Evolutionary conservation across 2,113 vertebrate species (phyloP).

Genomic region (Corvus hawaiiensis): DNA sequence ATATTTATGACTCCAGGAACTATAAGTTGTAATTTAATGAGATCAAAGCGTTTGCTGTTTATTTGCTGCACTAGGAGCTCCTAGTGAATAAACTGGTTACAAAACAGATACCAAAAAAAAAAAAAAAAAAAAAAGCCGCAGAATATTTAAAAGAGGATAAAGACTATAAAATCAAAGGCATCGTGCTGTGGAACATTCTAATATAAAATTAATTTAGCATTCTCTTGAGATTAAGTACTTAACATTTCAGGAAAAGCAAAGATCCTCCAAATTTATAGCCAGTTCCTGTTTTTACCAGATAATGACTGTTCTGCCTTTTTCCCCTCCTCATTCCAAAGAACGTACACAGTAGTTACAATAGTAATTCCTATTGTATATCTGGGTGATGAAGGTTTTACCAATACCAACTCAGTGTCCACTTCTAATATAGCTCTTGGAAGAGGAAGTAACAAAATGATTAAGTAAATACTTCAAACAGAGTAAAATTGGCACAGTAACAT

Average conservation of each 20-base stretch:
- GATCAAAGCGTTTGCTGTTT: conserved; percentile 79
- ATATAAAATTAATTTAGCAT: conserved; percentile 71
- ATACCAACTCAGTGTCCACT: not conserved
- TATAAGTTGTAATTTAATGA: conserved; percentile 82
- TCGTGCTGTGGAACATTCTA: conserved; percentile 23
- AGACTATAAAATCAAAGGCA: conserved; percentile 62
- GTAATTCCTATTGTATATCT: not conserved
- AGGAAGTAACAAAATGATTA: not conserved
- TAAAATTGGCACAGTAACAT: not conserved
- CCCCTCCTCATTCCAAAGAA: not conserved
- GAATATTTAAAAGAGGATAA: conserved; percentile 62
- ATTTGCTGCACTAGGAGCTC: conserved; percentile 69
- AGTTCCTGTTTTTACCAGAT: conserved; percentile 58
- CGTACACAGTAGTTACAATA: not conserved
- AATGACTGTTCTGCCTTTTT: not conserved
- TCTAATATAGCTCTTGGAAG: not conserved
- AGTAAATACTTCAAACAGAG: not conserved
- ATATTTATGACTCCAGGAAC: conserved; percentile 79
- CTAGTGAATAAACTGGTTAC: conserved; percentile 64
- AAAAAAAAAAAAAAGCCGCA: not conserved
- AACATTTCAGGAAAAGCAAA: conserved; percentile 58
- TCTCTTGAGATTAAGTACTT: conserved; percentile 67
- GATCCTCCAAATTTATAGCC: conserved; percentile 51
- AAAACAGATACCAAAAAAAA: conserved; percentile 44
- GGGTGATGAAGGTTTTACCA: not conserved